These are phyloP conservation scores for Aldabrachelys gigantea DNA, from an alignment of 2,113 vertebrate genomes.

Conservation along the genomic window DNA sequence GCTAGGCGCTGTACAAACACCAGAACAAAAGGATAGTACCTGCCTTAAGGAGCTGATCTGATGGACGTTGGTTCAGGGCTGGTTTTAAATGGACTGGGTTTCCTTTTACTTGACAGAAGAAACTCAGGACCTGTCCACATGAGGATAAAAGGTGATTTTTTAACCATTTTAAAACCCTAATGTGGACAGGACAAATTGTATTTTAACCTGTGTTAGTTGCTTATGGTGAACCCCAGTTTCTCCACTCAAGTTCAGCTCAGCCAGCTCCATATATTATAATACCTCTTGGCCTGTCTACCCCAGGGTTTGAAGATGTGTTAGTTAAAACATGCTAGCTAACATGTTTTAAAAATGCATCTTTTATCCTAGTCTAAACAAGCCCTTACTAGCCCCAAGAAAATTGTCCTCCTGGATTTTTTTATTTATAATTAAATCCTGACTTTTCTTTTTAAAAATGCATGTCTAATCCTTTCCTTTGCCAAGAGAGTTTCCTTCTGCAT, in stretches of 20 bases:
- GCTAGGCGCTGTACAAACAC: not conserved
- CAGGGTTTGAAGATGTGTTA: not conserved
- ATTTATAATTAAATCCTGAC: not conserved
- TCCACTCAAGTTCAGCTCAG: not conserved
- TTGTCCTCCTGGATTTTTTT: not conserved
- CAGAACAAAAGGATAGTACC: not conserved
- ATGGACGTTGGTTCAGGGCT: not conserved
- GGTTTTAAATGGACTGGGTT: not conserved
- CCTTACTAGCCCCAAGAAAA: not conserved
- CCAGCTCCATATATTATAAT: not conserved
- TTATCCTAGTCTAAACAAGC: not conserved
- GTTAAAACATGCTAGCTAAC: not conserved
- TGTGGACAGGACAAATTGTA: not conserved
- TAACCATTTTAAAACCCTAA: not conserved
- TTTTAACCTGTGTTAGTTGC: not conserved
- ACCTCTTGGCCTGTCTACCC: not conserved
- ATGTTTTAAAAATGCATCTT: constrained; percentile 7
- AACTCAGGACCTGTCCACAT: not conserved
- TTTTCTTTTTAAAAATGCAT: not conserved
- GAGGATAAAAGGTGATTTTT: not conserved
- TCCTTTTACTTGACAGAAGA: not conserved
- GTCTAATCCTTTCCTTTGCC: constrained; percentile 23
- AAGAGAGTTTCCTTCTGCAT: not conserved
- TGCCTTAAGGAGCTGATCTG: not conserved
- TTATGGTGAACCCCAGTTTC: not conserved